Evolutionary conservation across 2,113 vertebrate genomes (phyloP).

Genomic region (Gopherus flavomarginatus): DNA sequence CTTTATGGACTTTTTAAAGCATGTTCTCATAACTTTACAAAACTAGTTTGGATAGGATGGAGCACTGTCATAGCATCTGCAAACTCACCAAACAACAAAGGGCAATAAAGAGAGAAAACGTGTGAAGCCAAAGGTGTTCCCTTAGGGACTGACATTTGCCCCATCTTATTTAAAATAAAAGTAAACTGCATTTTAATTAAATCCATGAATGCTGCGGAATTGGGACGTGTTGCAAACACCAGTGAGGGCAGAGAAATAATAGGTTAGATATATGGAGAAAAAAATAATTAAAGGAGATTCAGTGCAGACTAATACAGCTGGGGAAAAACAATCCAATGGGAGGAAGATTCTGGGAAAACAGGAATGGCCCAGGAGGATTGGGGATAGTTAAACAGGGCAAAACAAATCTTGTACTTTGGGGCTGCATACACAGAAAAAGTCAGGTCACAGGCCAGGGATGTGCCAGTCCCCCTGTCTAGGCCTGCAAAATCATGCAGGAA

Average conservation of each 20-base stretch:
- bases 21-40: neutral
- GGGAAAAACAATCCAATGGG: neutral
- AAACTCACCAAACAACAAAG: neutral
- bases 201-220: slow-evolving; percentile 1
- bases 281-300: neutral
- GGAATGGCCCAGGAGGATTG: neutral
- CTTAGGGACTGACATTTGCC: slow-evolving; percentile 18
- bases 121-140: slow-evolving; percentile 2
- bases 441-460: neutral
- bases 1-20: neutral
- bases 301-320: neutral
- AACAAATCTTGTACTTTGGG: neutral
- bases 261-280: neutral
- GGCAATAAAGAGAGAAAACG: slow-evolving; percentile 19
- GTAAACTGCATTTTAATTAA: slow-evolving; percentile 45
- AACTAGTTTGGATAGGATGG: neutral
- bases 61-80: slow-evolving; percentile 11
- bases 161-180: slow-evolving; percentile 13
- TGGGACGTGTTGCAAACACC: slow-evolving; percentile 39
- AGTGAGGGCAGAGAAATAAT: slow-evolving; percentile 3
- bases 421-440: neutral
- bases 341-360: neutral
- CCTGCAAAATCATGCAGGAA: neutral
- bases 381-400: neutral
- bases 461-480: neutral